These are phyloP conservation scores for Catharus bicknelli DNA, from an alignment of 2,113 vertebrate species.

Conservation along the genomic window DNA sequence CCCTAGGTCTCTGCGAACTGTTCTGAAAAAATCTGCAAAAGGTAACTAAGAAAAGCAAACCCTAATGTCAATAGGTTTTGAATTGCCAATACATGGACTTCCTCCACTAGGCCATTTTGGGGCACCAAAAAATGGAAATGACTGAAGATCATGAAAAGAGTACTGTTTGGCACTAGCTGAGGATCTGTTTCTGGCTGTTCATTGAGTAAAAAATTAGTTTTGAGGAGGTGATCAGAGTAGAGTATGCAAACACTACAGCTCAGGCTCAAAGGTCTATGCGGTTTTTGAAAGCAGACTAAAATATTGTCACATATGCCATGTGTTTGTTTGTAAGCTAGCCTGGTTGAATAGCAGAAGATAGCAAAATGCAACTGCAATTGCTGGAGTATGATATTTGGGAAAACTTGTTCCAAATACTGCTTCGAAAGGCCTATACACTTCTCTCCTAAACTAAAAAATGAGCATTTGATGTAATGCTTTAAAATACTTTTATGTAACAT, in stretches of 20 bases:
- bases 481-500: not conserved
- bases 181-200: not conserved
- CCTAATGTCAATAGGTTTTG: not conserved
- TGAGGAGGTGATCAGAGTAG: not conserved
- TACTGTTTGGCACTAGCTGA: not conserved
- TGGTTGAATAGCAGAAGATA: not conserved
- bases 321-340: not conserved
- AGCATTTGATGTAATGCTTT: slow-evolving; percentile 7
- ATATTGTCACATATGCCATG: not conserved
- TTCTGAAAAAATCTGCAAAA: not conserved
- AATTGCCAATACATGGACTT: not conserved
- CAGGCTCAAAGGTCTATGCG: not conserved
- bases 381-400: not conserved
- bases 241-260: not conserved
- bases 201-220: not conserved
- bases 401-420: not conserved
- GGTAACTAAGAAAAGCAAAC: not conserved
- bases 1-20: not conserved
- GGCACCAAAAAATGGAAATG: not conserved
- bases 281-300: not conserved
- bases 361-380: not conserved
- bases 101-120: not conserved
- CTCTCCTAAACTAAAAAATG: not conserved
- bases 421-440: not conserved
- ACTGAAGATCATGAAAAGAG: not conserved